These are phyloP conservation scores for Copidosoma aretas DNA, from an alignment of 2,888 invertebrate genomes.

Conservation along the genomic window DNA sequence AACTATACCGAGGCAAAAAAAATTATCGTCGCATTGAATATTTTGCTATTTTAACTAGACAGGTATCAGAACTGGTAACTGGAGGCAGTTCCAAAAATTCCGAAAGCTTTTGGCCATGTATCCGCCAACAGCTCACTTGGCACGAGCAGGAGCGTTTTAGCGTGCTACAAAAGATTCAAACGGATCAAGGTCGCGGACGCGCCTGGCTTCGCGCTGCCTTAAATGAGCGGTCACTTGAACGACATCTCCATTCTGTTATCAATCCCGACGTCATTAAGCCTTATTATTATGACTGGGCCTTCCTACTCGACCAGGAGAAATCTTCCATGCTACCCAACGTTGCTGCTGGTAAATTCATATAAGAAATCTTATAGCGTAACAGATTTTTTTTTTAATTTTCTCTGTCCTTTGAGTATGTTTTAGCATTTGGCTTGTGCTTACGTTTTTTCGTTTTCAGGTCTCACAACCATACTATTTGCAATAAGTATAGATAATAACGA, in stretches of 20 bases:
- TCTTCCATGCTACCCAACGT: constrained; percentile 81
- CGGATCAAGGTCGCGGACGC: constrained; percentile 81
- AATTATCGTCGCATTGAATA: background rate
- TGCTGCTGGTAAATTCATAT: constrained; percentile 73
- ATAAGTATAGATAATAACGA: constrained; percentile 88
- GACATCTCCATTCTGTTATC: constrained; percentile 62
- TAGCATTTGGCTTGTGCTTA: too few species aligned
- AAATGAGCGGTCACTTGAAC: constrained; percentile 89
- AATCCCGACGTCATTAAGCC: constrained; percentile 48
- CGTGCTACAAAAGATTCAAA: constrained; percentile 72
- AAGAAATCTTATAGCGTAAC: too few species aligned
- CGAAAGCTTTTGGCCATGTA: constrained; percentile 75
- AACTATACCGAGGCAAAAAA: background rate
- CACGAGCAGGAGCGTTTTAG: constrained; percentile 88
- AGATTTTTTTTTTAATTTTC: background rate
- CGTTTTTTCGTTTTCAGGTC: constrained; percentile 64
- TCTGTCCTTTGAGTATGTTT: constrained; percentile 36
- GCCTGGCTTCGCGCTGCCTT: constrained; percentile 89
- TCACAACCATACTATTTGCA: constrained; percentile 90
- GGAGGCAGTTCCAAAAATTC: constrained; percentile 1
- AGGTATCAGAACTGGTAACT: constrained; percentile 75
- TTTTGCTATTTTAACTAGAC: constrained; percentile 62
- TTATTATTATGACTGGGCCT: constrained; percentile 85
- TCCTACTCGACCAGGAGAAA: constrained; percentile 81
- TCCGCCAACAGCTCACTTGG: constrained; percentile 80